Base-by-base conservation (phyloP, 2,113 vertebrate species). In the Saimiri boliviensis region DNA sequence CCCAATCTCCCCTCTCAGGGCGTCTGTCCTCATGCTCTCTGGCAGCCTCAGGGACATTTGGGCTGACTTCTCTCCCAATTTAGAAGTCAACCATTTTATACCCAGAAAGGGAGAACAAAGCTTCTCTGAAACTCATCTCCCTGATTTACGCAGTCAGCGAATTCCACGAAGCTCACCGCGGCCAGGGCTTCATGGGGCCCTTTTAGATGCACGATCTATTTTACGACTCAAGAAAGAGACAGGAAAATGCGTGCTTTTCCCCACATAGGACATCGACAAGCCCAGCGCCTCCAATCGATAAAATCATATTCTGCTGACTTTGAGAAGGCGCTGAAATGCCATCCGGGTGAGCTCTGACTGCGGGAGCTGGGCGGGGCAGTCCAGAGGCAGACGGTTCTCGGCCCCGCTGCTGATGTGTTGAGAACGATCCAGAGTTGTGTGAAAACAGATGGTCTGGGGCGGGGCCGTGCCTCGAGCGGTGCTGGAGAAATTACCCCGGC, bases 101-200 rank as follows among this genome's bases (percentile, higher is more conserved):
- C 8, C 86, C 79, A 12, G 80, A 66, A 42, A 37, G 42, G 58
- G 76, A 66, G 54, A 6, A 30, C 8, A 1, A 3, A 17, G 8
- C 68, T 58, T 80, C 82, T 30, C 52, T 7, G 80, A 35, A 63
- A 17, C 74, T 25, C 56, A 2, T 6, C 21, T 27, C 45, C 94
- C 94, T 93, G 93, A 93, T 97, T 97, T 95, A 96, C 92, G 47
- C 76, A 97, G 93, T 79, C 87, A 14, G 89, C 5, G 5, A 40
- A 40, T n/a, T 79, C 66, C 25, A 0, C 0, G 8, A 1, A 56
- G 94, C 93, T n/a, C 1, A 0, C 0, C 0, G 71, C 1, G 89
- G 80, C 90, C 68, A 0, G 94, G 66, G 88, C 54, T 96, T 94
- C 45, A 60, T 27, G 90, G 8, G 0, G 17, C 45, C 77, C 81